These are phyloP conservation scores for Thalassarche chlororhynchos DNA, from an alignment of 2,113 vertebrate species.

Conservation along the genomic window DNA sequence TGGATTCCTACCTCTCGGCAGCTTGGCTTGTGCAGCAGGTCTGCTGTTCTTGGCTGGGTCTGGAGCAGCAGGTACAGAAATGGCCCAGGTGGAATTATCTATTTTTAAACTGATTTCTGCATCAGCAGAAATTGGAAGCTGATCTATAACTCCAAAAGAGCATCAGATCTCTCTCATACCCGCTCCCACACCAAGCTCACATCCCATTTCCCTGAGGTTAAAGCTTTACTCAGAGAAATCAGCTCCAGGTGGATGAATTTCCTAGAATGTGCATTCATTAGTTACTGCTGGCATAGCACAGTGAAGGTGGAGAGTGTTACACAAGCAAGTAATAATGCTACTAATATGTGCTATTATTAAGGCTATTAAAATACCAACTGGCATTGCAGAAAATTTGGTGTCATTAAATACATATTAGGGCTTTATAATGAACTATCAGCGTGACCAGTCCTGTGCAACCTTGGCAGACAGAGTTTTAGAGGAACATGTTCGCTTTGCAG, in stretches of 20 bases:
- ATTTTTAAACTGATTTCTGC: constrained; percentile 11
- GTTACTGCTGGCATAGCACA: not conserved
- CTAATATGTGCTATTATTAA: constrained; percentile 1
- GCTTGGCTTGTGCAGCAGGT: not conserved
- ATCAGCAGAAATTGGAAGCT: not conserved
- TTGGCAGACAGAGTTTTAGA: not conserved
- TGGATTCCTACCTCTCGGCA: not conserved
- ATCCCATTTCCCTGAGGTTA: not conserved
- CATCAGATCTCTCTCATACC: not conserved
- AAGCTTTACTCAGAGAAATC: not conserved
- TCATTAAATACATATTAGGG: not conserved
- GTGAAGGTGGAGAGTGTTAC: not conserved
- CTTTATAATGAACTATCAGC: not conserved
- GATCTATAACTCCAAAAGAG: not conserved
- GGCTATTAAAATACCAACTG: not conserved
- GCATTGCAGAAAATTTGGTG: not conserved
- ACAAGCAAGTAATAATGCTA: not conserved
- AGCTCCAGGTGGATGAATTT: not conserved
- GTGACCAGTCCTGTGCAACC: not conserved
- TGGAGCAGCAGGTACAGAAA: not conserved
- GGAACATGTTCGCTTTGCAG: not conserved
- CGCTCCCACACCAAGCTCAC: not conserved
- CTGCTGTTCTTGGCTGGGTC: not conserved
- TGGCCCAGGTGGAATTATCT: not conserved
- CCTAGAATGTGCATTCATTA: not conserved